Evolutionary conservation across 1,140 invertebrate genomes (phyloP), one percentile per base, ranked within the genome.

Genomic region (Sogatella furcifera): DNA sequence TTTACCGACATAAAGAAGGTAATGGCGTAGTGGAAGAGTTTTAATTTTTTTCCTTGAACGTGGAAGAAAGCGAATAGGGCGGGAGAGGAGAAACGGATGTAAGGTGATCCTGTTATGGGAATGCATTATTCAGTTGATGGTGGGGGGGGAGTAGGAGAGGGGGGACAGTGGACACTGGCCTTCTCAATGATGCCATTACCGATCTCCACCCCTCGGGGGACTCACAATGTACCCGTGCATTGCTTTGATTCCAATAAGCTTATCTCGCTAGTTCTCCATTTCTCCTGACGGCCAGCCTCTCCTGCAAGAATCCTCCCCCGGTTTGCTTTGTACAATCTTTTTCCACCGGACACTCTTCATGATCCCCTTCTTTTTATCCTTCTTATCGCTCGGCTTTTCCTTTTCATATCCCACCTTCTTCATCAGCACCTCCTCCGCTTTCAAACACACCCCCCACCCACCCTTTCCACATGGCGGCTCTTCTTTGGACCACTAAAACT

Each of bases 161-260:
- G 43, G 10, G 21, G 15, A 49, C 46, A 49, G 15, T 22, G 46
- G 46, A 49, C 46, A 49, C 15, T 49, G 46, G 46, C 10, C 46
- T 49, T 49, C 46, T 49, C 46, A 55, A 55, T 55, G 54, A 55
- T 34, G 54, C 31, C 54, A 55, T 55, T 55, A 55, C 54, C 22
- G 17, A 17, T 49, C 46, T 49, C 15, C 15, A 19, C 21, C 46
- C 21, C 46, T 22, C 46, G 5, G 15, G 21, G 46, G 46, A 49
- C 46, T 49, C 46, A 49, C 46, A 49, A 49, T 49, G 19, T 24
- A 22, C 52, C 52, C 14, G n/a, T 55, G 14, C 54, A 24, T 55
- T 31, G 31, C 54, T 55, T 34, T 34, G 54, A 55, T 55, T 55
- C 54, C 54, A 55, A 55, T 55, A 55, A 28, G 54, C 54, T 55